Evolutionary conservation across 1,140 invertebrate species (phyloP), one percentile per base, ranked within the genome.

Genomic region (Euwallacea fornicatus): DNA sequence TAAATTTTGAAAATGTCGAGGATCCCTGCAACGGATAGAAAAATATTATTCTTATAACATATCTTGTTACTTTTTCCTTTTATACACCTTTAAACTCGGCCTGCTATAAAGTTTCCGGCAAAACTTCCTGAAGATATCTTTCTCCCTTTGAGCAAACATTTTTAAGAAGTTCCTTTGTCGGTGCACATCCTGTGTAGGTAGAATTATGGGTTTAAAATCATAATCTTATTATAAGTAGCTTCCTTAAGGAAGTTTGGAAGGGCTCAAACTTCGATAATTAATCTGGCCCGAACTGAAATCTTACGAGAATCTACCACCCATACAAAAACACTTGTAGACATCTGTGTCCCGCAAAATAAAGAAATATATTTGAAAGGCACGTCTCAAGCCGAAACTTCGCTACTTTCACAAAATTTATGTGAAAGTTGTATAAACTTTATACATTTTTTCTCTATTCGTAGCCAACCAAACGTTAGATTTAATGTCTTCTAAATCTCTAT

Each of bases 41-140:
- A 60, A 69, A 69, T 69, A 53, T 69, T 69, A 69, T 69, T 69
- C 42, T 61, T 21, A 69, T 62, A 47, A 63, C 42, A 47, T 44
- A 63, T 63, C 42, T 46, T 63, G 61, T 63, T 44, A 46, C 47
- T 63, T 63, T 63, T 63, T 42, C 33, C 42, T 42, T 61, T 61
- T 61, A 42, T 33, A 61, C 21, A 44, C 42, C 41, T 61, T 33
- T 61, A 16, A 15, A 11, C 56, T 16, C 33, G 11, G 10, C 9
- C 9, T 44, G 59, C 15, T 61, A 41, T 15, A 44, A 61, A 61
- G 8, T 15, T 42, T 44, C n/a, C 8, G 15, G 59, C n/a, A 11
- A 9, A 33, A 44, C 10, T 7, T 61, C 42, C 13, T 10, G 9
- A n/a, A 61, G 43, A 61, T 33, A 61, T 59, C 13, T 55, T 15